phyloP scores from a whole-genome alignment of 2,113 vertebrate species.

The Malurus alboscapulatus region DNA sequence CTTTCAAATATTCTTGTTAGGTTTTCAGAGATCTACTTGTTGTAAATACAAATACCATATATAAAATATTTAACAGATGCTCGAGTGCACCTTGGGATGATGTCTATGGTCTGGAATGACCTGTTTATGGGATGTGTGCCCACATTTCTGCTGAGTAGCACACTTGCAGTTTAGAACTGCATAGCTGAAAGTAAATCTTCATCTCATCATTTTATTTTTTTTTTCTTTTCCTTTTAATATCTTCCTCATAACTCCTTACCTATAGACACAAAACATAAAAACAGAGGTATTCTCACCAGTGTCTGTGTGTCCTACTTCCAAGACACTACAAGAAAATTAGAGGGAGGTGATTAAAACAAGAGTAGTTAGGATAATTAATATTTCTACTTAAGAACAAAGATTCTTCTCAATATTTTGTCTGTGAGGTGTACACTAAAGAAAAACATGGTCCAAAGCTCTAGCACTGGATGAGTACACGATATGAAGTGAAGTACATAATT shows the following conservation, averaged over 20 bases:
- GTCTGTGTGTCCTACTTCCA: not conserved
- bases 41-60: conserved; percentile 10
- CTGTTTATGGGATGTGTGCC: not conserved
- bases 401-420: not conserved
- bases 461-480: not conserved
- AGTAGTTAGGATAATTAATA: not conserved
- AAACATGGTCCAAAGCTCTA: not conserved
- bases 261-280: not conserved
- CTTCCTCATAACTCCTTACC: not conserved
- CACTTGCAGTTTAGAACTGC: conserved; percentile 6
- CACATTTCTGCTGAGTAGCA: conserved; percentile 7
- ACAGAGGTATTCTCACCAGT: not conserved
- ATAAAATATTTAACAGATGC: conserved; percentile 60
- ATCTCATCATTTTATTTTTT: not conserved
- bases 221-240: not conserved
- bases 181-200: not conserved
- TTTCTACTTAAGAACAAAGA: not conserved
- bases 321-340: not conserved
- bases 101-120: conserved; percentile 15
- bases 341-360: not conserved
- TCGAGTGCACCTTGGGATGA: conserved; percentile 29
- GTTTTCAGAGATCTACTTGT: conserved; percentile 21
- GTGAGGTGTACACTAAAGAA: not conserved
- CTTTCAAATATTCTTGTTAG: conserved; percentile 1
- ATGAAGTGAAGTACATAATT: not conserved